These are phyloP conservation scores for Oreochromis aureus DNA, from an alignment of 2,113 vertebrate genomes.

Conservation along the genomic window DNA sequence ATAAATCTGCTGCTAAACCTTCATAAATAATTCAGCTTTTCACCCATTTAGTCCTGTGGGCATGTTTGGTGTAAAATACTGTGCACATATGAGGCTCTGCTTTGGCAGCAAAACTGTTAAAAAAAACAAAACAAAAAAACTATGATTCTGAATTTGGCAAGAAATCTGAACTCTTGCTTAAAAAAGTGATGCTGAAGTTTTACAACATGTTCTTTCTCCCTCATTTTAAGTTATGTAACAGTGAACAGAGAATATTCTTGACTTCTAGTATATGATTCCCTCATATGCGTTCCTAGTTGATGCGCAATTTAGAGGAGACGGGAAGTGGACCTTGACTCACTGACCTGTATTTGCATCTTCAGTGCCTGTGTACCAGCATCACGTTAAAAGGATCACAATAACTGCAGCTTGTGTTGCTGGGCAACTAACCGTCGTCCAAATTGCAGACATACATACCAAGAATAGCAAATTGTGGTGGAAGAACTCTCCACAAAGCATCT, in stretches of 20 bases:
- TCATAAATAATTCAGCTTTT: not conserved
- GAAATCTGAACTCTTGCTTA: not conserved
- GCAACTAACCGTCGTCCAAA: not conserved
- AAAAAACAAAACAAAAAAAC: not conserved
- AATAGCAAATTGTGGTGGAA: not conserved
- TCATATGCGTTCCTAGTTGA: not conserved
- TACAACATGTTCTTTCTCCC: not conserved
- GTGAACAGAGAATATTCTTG: not conserved
- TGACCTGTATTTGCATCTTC: constrained; percentile 2
- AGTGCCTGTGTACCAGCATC: not conserved
- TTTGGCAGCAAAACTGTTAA: not conserved
- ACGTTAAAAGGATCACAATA: not conserved
- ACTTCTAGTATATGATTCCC: not conserved
- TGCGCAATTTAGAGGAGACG: not conserved
- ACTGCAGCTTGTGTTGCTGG: not conserved
- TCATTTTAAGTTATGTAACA: not conserved
- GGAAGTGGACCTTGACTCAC: not conserved
- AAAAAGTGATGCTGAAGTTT: not conserved
- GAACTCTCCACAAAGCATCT: not conserved
- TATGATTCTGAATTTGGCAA: not conserved
- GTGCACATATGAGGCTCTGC: not conserved
- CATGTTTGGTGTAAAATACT: not conserved
- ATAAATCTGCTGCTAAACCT: not conserved
- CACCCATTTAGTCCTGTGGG: not conserved
- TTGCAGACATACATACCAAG: not conserved